Base-by-base conservation (phyloP, 2,888 invertebrate genomes). In the Oscheius sp. region DNA sequence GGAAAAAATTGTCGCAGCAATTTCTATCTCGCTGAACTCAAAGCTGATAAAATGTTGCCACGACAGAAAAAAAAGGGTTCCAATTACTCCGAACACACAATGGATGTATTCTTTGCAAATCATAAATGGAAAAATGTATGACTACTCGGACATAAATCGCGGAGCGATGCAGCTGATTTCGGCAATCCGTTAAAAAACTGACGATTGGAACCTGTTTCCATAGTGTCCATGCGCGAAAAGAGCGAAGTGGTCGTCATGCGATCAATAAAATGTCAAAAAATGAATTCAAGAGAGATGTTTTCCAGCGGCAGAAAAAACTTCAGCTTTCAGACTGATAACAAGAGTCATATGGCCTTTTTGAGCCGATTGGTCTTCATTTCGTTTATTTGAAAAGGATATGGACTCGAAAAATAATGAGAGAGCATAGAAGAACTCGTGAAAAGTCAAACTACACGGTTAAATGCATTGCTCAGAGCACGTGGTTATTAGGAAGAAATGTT, bases 151-250 rank as follows among this genome's bases (percentile, higher is more conserved):
- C 59, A 53, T 29, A 53, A 51, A 68, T 51, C 53, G 13, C 9
- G 11, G 11, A 37, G 35, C 21, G 42, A 55, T 35, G 42, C 53
- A 68, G 68, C 68, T 68, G 68, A 68, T 68, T 68, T 53, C 55
- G 68, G 57, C 68, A 53, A 68, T 68, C 68, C 68, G 57, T 68
- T 55, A 68, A 68, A 60, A 68, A 68, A 68, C 68, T 68, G 68
- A 68, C 55, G 68, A 55, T 13, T 68, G 55, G 55, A 68, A 68
- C 68, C 53, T 53, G 68, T 68, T 68, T 68, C 48, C 55, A 68
- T 35, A 68, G 35, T 53, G 68, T 51, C 37, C 68, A 68, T 68
- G 42, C 68, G 53, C 68, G 29, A 33, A 48, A 35, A 48, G 50
- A 48, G 68, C 68, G 42, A 42, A 68, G 55, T 68, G 68, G 68